Conservation (phyloP, 2,797 vertebrate genomes). For the Pangasius djambal region DNA sequence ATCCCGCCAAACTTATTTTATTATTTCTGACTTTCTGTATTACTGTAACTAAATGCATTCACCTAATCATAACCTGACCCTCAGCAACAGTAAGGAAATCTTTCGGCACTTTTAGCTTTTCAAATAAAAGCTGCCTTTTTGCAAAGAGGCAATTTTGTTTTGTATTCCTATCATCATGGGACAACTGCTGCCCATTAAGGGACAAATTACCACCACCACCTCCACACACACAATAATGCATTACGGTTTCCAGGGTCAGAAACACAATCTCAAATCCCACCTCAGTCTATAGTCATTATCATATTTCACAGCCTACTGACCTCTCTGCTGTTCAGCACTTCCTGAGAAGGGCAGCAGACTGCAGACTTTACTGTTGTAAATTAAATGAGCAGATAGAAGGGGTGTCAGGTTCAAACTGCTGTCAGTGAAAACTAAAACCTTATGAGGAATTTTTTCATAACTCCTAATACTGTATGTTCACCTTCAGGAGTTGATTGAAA, state of each 20-base stretch:
- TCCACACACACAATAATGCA: slow-evolving; percentile 23
- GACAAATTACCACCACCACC: slow-evolving; percentile 3
- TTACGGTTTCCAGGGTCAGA: slow-evolving; percentile 29
- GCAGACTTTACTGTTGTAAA: slow-evolving; percentile 9
- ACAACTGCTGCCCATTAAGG: not conserved
- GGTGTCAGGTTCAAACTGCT: slow-evolving; percentile 18
- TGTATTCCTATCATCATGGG: slow-evolving; percentile 3
- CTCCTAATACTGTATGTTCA: not conserved
- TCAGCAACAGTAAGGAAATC: not conserved
- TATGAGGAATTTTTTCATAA: not conserved
- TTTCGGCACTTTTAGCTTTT: not conserved
- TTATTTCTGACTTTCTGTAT: not conserved
- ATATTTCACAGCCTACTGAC: slow-evolving; percentile 57
- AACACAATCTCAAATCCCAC: slow-evolving; percentile 39
- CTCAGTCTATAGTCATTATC: slow-evolving; percentile 42
- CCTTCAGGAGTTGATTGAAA: not conserved
- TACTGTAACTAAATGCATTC: not conserved
- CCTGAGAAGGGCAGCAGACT: slow-evolving; percentile 41
- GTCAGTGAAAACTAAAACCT: not conserved
- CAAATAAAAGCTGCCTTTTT: not conserved
- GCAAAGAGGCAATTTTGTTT: not conserved
- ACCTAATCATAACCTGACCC: not conserved
- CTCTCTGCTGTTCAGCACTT: slow-evolving; percentile 38
- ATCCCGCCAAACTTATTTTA: not conserved
- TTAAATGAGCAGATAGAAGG: slow-evolving; percentile 6